These are phyloP conservation scores for Mustela nigripes DNA, from an alignment of 2,113 vertebrate species.

Conservation along the genomic window DNA sequence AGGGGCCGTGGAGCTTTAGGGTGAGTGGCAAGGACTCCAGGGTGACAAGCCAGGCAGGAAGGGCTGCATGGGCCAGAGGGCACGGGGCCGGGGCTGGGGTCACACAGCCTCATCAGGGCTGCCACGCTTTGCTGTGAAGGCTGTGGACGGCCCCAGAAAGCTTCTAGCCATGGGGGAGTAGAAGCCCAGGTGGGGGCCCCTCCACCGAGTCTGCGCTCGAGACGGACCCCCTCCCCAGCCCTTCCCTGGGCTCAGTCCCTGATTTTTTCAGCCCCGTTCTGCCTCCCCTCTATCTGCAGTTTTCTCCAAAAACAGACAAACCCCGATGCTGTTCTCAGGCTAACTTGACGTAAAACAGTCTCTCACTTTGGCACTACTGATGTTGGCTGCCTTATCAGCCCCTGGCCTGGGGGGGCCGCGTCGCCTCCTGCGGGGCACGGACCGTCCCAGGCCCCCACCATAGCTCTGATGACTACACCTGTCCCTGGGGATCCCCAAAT, in stretches of 20 bases:
- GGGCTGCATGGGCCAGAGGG: accelerated
- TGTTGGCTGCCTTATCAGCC: accelerated
- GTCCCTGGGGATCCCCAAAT: background rate
- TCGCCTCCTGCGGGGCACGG: background rate
- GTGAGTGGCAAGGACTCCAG: accelerated
- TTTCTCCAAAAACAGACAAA: background rate
- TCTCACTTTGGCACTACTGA: accelerated
- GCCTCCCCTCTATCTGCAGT: background rate
- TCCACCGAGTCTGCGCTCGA: background rate
- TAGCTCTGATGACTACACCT: background rate
- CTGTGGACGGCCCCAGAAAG: accelerated
- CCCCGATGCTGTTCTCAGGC: background rate
- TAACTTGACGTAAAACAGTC: background rate
- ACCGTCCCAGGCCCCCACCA: background rate
- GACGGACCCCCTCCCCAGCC: background rate
- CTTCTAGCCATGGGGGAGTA: background rate
- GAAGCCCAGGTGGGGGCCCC: background rate
- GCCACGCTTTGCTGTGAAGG: background rate
- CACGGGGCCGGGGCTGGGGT: accelerated
- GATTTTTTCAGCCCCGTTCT: background rate
- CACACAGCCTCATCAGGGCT: background rate
- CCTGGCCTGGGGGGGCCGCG: background rate
- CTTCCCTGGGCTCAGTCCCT: background rate
- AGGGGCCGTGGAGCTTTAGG: background rate
- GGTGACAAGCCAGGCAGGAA: accelerated